These are phyloP conservation scores for Platycercus adscitus DNA, from an alignment of 2,113 vertebrate species.

Conservation along the genomic window DNA sequence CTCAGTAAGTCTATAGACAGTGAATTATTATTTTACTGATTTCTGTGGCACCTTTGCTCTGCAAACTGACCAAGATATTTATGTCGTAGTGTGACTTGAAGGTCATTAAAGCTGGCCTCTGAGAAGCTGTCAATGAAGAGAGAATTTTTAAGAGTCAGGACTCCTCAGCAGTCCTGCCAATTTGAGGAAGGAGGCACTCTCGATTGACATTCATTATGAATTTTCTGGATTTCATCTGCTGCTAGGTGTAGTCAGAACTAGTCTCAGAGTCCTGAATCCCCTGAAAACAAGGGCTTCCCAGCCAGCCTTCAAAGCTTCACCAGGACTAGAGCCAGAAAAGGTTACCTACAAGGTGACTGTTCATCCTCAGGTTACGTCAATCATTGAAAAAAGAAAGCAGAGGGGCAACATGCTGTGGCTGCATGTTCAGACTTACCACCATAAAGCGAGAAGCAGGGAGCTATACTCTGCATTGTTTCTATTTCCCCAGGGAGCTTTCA, in stretches of 20 bases:
- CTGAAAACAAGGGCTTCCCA: background rate
- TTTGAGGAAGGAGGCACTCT: background rate
- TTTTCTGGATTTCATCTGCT: background rate
- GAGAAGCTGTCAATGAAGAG: background rate
- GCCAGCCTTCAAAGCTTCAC: background rate
- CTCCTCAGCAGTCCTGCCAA: background rate
- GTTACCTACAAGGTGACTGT: background rate
- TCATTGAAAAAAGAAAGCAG: background rate
- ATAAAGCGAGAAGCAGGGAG: background rate
- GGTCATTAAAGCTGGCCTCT: background rate
- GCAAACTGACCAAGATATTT: background rate
- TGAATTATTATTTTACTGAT: conserved; percentile 10
- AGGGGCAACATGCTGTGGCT: fast-evolving
- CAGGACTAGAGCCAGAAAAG: background rate
- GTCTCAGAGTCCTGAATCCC: background rate
- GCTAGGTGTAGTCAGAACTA: background rate
- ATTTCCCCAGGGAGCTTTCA: background rate
- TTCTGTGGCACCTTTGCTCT: background rate
- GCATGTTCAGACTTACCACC: background rate
- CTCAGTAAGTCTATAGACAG: background rate
- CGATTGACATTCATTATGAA: background rate
- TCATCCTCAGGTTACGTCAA: background rate
- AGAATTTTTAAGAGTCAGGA: background rate
- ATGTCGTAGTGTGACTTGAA: background rate
- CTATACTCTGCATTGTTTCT: background rate